Base-by-base conservation (phyloP, 2,888 invertebrate genomes). In the Nasonovia ribisnigri region DNA sequence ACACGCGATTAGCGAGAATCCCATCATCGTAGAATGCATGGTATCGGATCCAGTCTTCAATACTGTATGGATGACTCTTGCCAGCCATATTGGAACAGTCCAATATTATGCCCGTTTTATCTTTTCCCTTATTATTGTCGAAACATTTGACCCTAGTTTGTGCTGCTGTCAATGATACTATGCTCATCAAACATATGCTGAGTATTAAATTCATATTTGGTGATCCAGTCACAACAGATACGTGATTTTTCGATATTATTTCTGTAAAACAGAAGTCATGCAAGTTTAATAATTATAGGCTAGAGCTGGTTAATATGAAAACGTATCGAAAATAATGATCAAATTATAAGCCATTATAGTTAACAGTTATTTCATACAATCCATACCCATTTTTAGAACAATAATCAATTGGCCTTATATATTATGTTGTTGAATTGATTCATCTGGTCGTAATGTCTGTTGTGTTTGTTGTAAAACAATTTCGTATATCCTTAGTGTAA, bases 61-160 rank as follows among this genome's bases (percentile, higher is more conserved):
- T 43, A 48, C 16, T 24, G 13, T 48, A 90, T 10, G 29, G 48
- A 42, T 93, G 5, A 57, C 20, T 84, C 6, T 93, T 89, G 46
- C n/a, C 86, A 6, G 11, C 29, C 48, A 26, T 86, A n/a, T 67
- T 67, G 36, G 90, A 90, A 87, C 93, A 93, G 51, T 93, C 93
- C 67, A 93, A 43, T 46, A 51, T 42, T 24, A 90, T 42, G 8
- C 86, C 86, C 24, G n/a, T 60, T 43, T 20, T 29, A 42, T 90
- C 86, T 51, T 11, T 48, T 26, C 90, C 90, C 4, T 67, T 93
- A 29, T 42, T 67, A 0, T 60, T 89, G 24, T 93, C 90, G 46
- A 90, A 90, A 90, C 93, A 93, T 8, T 86, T 93, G 24, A 93
- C 36, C 42, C 24, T 60, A 60, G n/a, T 90, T 51, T 84, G 90